These are phyloP conservation scores for Yasuhikotakia modesta DNA, from an alignment of 2,797 vertebrate genomes.

Conservation along the genomic window DNA sequence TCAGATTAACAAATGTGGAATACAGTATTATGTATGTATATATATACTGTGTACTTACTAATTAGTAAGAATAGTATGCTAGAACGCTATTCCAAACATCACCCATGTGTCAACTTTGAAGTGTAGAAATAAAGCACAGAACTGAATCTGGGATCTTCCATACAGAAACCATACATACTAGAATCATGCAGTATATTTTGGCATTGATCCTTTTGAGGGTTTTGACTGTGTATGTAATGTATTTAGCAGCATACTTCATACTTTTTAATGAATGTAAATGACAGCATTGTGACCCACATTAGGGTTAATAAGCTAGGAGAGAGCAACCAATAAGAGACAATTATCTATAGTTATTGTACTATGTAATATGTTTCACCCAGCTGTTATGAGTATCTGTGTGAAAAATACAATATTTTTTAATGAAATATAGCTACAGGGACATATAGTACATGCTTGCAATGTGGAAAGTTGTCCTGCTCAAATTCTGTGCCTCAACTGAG, in stretches of 20 bases:
- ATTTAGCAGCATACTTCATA: slow-evolving; percentile 42
- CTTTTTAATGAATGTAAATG: slow-evolving; percentile 52
- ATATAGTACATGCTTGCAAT: slow-evolving; percentile 47
- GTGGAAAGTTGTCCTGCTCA: slow-evolving; percentile 39
- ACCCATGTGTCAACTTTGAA: not conserved
- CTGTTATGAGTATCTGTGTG: slow-evolving; percentile 33
- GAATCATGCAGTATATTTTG: slow-evolving; percentile 42
- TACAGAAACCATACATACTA: slow-evolving; percentile 12
- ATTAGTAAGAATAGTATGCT: not conserved
- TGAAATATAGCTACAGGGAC: slow-evolving; percentile 41
- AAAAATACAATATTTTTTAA: slow-evolving; percentile 46
- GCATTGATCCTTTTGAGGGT: slow-evolving; percentile 36
- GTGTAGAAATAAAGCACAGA: slow-evolving; percentile 5
- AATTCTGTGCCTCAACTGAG: slow-evolving; percentile 34
- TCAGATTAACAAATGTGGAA: not conserved
- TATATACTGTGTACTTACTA: too few species aligned
- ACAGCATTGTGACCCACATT: slow-evolving; percentile 21
- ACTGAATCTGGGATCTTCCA: slow-evolving; percentile 2
- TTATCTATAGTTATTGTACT: slow-evolving; percentile 29
- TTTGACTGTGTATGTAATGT: slow-evolving; percentile 43
- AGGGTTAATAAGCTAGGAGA: slow-evolving; percentile 32
- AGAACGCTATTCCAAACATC: slow-evolving; percentile 11
- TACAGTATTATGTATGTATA: slow-evolving; percentile 2
- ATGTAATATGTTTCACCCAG: slow-evolving; percentile 22
- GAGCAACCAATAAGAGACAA: slow-evolving; percentile 39